Percentiles rank a stretch among this genome's conserved stretches.
Conservation (phyloP, 2,797 vertebrate species). For the Hirundo rustica region DNA sequence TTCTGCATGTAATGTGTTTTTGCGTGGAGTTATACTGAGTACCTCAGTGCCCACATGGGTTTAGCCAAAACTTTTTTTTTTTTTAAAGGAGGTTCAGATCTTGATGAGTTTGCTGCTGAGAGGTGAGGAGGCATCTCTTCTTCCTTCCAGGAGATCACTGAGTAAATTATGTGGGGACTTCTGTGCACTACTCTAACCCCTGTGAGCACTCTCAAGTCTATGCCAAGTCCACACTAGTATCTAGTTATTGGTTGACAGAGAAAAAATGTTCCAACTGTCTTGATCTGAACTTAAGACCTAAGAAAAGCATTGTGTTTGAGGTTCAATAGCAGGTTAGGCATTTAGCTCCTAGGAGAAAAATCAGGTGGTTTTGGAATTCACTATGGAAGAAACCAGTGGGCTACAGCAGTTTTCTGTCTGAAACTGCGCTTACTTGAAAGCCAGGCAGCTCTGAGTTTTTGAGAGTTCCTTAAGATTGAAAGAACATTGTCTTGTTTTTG, state of each 20-base stretch:
- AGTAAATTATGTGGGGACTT: neutral
- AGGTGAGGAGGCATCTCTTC: neutral
- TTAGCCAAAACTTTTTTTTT: neutral
- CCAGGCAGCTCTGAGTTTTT: neutral
- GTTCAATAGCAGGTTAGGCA: neutral
- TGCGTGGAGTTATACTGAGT: neutral
- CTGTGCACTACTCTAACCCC: neutral
- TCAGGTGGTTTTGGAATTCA: neutral
- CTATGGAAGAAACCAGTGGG: neutral
- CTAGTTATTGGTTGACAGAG: neutral
- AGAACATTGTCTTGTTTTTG: neutral
- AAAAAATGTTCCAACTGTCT: neutral
- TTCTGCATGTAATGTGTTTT: neutral
- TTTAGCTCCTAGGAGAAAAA: neutral
- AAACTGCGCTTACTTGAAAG: neutral
- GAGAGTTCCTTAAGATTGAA: neutral
- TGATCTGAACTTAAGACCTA: neutral
- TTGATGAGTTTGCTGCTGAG: neutral
- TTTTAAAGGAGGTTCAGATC: neutral
- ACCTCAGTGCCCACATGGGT: neutral
- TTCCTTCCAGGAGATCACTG: neutral
- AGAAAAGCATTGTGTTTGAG: neutral
- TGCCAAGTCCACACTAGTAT: neutral
- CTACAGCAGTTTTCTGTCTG: neutral
- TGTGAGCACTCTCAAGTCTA: accelerated